Evolutionary conservation across 2,113 vertebrate species (phyloP), one percentile per base, ranked within the genome.

Genomic region (Heterocephalus glaber): DNA sequence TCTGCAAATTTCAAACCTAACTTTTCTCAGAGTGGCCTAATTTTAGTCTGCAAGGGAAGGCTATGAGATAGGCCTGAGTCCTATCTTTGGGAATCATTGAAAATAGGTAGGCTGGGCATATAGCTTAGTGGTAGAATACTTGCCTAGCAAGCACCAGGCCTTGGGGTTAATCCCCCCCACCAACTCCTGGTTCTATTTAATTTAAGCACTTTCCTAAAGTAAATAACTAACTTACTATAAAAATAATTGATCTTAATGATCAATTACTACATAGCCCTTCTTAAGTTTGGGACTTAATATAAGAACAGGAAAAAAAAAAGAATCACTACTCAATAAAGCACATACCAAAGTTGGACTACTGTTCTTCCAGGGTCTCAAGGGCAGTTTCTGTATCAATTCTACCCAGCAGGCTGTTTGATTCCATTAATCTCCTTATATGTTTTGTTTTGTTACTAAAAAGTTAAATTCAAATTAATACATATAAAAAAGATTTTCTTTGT

Each of bases 131-230:
- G 22, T 28, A 13, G 1, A n/a, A 3, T 2, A 20, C 28, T n/a
- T 4, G 26, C 52, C 52, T 20, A 30, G 16, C 10, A 60, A 44
- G 16, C 24, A 44, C 68, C 35, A 88, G 26, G 41, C 33, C 30
- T 8, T 60, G 38, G 20, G 5, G 44, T 93, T 3, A 5, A 16
- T 20, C 8, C 38, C 44, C 35, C 26, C 10, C 24, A 66, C 13
- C 12, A 54, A 58, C 5, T 83, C 16, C 80, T 93, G 41, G 5
- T 60, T 70, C 61, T 87, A 7, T 88, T 91, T 68, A 86, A 12
- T 85, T 86, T 68, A 86, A 89, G 74, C 3, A 47, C 54, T 94
- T 96, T 86, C 26, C 41, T 84, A 24, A 87, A 68, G 86, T 93
- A 93, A 94, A 56, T 86, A 66, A 60, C 38, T 90, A 61, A 66